A percentile compares a stretch with the other conserved stretches of the same genome.
Conservation (phyloP, 1,140 invertebrate species). For the Brachionus asplanchnoidis region DNA sequence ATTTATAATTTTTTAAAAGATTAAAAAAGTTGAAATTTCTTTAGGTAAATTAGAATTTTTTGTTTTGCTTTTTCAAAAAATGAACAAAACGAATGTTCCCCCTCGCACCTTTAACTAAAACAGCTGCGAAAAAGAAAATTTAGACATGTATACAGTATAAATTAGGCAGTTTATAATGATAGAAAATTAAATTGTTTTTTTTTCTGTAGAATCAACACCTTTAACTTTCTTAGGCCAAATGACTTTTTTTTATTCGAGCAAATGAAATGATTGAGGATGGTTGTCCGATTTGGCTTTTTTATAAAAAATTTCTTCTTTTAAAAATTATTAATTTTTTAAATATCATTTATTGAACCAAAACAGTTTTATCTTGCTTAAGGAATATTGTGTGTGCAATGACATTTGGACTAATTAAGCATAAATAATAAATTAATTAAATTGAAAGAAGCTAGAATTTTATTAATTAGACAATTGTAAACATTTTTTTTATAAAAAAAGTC, state of each 20-base stretch:
- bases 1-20: background rate
- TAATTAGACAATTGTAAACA: background rate
- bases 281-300: background rate
- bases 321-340: background rate
- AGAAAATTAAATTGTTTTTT: background rate
- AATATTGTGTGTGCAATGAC: background rate
- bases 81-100: background rate
- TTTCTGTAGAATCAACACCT: background rate
- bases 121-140: background rate
- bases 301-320: background rate
- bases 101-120: background rate
- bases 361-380: background rate
- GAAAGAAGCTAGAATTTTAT: background rate
- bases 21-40: background rate
- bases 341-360: background rate
- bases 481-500: background rate
- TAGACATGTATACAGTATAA: background rate
- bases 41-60: background rate
- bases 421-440: background rate
- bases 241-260: background rate
- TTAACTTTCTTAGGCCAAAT: background rate
- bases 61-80: background rate
- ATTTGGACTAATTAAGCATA: background rate
- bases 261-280: background rate
- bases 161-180: background rate